Conservation (phyloP, 2,113 vertebrate genomes). For the Cynopterus brachyotis region DNA sequence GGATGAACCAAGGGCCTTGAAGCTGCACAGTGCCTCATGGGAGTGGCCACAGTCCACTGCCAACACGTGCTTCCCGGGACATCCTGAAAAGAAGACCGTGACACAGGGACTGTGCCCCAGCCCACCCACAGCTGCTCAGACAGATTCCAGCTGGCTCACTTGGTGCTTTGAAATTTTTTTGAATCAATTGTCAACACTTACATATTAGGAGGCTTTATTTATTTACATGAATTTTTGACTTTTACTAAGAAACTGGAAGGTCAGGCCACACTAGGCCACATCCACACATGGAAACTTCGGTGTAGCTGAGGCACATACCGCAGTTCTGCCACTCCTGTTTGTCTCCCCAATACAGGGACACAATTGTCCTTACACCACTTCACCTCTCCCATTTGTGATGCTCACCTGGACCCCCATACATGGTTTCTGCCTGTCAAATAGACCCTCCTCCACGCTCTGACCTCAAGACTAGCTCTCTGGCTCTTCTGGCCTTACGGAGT, state of each 20-base stretch:
- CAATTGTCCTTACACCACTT: rapidly evolving
- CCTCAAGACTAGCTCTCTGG: neutral
- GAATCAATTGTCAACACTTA: neutral
- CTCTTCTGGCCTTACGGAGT: neutral
- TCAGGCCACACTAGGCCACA: neutral
- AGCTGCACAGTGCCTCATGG: neutral
- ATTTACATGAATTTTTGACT: neutral
- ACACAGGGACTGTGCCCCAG: rapidly evolving
- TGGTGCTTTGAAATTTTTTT: neutral
- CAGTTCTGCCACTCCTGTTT: neutral
- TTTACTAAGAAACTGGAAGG: neutral
- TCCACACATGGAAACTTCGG: neutral
- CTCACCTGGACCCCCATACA: neutral
- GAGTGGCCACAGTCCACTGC: neutral
- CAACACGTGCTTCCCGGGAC: rapidly evolving
- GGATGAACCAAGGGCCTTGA: rapidly evolving
- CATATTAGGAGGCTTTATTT: neutral
- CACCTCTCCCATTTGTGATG: neutral
- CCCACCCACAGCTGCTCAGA: too few relatives aligned
- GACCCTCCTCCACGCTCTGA: neutral
- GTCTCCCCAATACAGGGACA: neutral
- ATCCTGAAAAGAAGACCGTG: neutral
- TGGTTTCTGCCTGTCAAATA: too few relatives aligned
- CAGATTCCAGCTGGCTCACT: neutral
- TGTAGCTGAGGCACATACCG: rapidly evolving